These are phyloP conservation scores for Thamnaconus septentrionalis DNA, from an alignment of 2,113 vertebrate species.

Conservation along the genomic window DNA sequence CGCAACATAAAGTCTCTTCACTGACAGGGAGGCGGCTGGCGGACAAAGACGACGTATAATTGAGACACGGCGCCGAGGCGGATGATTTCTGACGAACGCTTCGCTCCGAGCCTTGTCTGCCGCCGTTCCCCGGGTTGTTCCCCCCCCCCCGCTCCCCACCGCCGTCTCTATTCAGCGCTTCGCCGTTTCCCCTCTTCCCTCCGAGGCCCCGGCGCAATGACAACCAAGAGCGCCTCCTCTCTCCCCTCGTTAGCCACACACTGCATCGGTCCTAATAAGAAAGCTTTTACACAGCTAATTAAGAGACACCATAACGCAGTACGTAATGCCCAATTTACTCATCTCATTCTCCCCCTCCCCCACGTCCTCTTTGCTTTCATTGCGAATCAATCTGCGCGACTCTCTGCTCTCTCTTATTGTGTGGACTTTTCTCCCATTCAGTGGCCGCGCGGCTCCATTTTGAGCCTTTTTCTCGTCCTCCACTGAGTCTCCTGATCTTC, in stretches of 20 bases:
- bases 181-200: slow-evolving; percentile 33
- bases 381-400: slow-evolving; percentile 55
- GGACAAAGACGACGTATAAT: slow-evolving; percentile 49
- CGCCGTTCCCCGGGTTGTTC: slow-evolving; percentile 32
- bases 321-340: slow-evolving; percentile 67
- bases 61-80: slow-evolving; percentile 35
- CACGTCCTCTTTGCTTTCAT: slow-evolving; percentile 63
- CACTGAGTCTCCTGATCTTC: slow-evolving; percentile 21
- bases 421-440: slow-evolving; percentile 48
- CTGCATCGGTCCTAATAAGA: slow-evolving; percentile 69
- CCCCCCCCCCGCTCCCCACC: slow-evolving; percentile 4
- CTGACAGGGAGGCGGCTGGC: slow-evolving; percentile 33
- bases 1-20: slow-evolving; percentile 76
- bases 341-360: slow-evolving; percentile 54
- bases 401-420: slow-evolving; percentile 22
- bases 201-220: slow-evolving; percentile 50
- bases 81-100: slow-evolving; percentile 37
- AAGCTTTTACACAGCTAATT: slow-evolving; percentile 75
- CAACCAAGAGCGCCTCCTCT: slow-evolving; percentile 52
- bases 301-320: slow-evolving; percentile 69
- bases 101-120: slow-evolving; percentile 24
- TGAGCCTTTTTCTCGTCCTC: slow-evolving; percentile 36
- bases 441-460: slow-evolving; percentile 61
- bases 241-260: slow-evolving; percentile 48
- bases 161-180: slow-evolving; percentile 13